Evolutionary conservation across 64 coral and sea anemone genomes (phyloP).

Genomic region (Montipora efflorescens): DNA sequence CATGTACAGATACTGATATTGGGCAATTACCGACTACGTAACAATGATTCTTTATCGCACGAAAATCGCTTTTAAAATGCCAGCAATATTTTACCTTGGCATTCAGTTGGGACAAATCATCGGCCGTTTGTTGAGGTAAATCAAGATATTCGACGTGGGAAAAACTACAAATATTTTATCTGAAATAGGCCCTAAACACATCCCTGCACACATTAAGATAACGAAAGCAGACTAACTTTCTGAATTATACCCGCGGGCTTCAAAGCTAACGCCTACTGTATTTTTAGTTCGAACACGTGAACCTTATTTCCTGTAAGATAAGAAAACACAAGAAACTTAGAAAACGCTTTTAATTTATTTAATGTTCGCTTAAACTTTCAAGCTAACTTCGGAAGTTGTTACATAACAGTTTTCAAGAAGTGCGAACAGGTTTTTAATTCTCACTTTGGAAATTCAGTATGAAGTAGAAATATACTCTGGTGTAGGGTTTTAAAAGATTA

Average conservation of each 20-base stretch:
- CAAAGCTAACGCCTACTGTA: neutral
- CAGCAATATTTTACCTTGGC: neutral
- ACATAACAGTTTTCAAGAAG: too few species aligned
- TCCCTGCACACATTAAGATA: neutral
- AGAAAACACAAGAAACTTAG: too few species aligned
- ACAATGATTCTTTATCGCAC: neutral
- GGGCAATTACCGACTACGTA: slow-evolving; percentile 1
- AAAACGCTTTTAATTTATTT: too few species aligned
- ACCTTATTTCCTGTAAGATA: too few species aligned
- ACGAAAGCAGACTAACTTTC: neutral
- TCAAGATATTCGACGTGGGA: neutral
- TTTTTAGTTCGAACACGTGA: neutral
- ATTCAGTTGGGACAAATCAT: neutral
- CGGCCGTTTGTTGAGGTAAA: neutral
- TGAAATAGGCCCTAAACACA: neutral
- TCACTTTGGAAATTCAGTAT: too few species aligned
- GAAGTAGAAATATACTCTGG: too few species aligned
- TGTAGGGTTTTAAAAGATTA: too few species aligned
- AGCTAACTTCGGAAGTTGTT: too few species aligned
- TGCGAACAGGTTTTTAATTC: too few species aligned
- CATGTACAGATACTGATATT: neutral
- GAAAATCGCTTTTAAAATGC: neutral
- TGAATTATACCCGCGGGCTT: neutral
- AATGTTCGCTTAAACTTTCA: too few species aligned
- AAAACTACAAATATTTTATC: neutral